Evolutionary conservation across 2,797 vertebrate species (phyloP).

Genomic region (Chanos chanos): DNA sequence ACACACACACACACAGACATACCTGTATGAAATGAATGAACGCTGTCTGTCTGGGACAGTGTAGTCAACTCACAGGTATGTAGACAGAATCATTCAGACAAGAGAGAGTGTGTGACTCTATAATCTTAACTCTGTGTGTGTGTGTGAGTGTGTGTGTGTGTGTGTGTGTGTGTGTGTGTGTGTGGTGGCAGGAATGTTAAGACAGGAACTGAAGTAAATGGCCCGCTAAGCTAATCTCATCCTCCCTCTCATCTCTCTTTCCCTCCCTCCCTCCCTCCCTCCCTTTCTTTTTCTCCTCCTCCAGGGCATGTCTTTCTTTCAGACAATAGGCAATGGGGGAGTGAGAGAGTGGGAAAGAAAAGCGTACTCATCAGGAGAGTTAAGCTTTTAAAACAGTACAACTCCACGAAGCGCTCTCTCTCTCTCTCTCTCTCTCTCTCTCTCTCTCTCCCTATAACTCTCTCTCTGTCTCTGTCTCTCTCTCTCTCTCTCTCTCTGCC

Average conservation of each 20-base stretch:
- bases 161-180: conserved; percentile 38
- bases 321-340: conserved; percentile 50
- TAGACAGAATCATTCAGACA: conserved; percentile 11
- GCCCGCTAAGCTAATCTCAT: conserved; percentile 41
- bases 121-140: conserved; percentile 34
- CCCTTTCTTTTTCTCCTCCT: conserved; percentile 49
- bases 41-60: background rate
- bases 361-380: background rate
- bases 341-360: conserved; percentile 23
- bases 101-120: conserved; percentile 26
- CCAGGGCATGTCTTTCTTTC: conserved; percentile 53
- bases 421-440: too few relatives aligned
- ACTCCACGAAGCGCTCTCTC: background rate
- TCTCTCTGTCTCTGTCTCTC: too few relatives aligned
- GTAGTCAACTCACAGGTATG: conserved; percentile 35
- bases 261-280: conserved; percentile 31
- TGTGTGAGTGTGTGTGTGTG: conserved; percentile 3
- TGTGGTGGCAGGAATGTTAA: conserved; percentile 67
- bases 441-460: too few relatives aligned
- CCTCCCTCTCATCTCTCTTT: conserved; percentile 29
- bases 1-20: conserved; percentile 9
- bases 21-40: too few relatives aligned
- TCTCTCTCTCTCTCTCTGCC: too few relatives aligned
- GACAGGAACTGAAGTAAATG: conserved; percentile 62
- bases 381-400: conserved; percentile 1